Evolutionary conservation across 2,113 vertebrate genomes (phyloP).

Genomic region (Felis chaus): DNA sequence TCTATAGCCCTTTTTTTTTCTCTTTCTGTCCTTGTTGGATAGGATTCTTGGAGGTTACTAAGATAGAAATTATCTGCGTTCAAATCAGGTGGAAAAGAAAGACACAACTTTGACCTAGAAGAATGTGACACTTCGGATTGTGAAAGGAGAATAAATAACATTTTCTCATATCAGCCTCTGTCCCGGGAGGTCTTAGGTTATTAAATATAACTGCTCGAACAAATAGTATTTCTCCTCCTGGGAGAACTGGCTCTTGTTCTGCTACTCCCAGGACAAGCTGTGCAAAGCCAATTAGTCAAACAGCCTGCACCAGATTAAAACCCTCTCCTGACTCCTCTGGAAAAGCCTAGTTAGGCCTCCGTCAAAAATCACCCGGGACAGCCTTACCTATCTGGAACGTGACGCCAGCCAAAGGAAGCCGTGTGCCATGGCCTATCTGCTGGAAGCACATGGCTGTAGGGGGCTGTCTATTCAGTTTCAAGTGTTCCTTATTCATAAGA

Average conservation of each 20-base stretch:
- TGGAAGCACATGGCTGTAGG: rapidly evolving
- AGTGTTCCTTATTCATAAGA: not conserved
- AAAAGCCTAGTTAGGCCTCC: not conserved
- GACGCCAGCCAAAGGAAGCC: not conserved
- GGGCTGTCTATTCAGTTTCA: not conserved
- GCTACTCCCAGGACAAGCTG: conserved; percentile 28
- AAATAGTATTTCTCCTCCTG: conserved; percentile 50
- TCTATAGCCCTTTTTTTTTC: not conserved
- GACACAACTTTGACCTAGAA: conserved; percentile 35
- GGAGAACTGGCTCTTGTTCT: conserved; percentile 50
- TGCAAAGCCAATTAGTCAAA: conserved; percentile 54
- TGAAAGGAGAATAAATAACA: conserved; percentile 44
- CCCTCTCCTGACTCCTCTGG: not conserved
- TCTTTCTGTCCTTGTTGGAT: not conserved
- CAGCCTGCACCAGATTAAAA: not conserved
- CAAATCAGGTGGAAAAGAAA: conserved; percentile 33
- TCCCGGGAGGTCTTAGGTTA: conserved; percentile 32
- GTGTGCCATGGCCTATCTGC: rapidly evolving
- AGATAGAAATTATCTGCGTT: conserved; percentile 23
- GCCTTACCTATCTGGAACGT: not conserved
- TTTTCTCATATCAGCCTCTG: not conserved
- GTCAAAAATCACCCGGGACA: not conserved
- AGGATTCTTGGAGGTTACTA: not conserved
- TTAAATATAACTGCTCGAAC: conserved; percentile 67
- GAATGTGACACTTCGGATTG: not conserved